Evolutionary conservation across 2,797 vertebrate genomes (phyloP), one percentile per base, ranked within the genome.

Genomic region (Acanthurus lineatus): DNA sequence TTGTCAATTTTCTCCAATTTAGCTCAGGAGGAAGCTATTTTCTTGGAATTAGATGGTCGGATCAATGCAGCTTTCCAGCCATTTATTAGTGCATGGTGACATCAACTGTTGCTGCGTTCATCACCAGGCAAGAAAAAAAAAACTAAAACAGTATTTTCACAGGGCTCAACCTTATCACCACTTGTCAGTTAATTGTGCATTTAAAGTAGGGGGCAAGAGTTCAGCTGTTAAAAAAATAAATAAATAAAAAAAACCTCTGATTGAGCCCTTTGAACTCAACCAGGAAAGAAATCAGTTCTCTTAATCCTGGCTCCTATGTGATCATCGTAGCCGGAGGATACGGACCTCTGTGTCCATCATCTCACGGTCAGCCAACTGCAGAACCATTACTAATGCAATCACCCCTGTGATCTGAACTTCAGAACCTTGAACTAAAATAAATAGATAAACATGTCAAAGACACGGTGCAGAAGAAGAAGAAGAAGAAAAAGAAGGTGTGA

Each of bases 21-120:
- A 91, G 86, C 89, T 93, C 92, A 90, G 86, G 86, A 84, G 48
- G 71, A 93, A 88, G 79, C 74, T 73, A 73, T 91, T 91, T 91
- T 85, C 77, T 77, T 71, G 71, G 82, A 90, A 86, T 91, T 80
- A 86, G 73, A 83, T 64, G 61, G 76, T 59, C 45, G 78, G 75
- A 92, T 90, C 88, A 89, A 84, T 92, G 77, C 76, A 76, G 72
- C 80, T 87, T 86, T 83, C 60, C 64, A 63, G 81, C 15, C 35
- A 73, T 88, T 84, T 82, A 89, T 87, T 85, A 81, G 67, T 58
- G 62, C n/a, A 0, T 19, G 42, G 79, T 84, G 86, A 81, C 85
- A 85, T 90, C 77, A 88, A 74, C 76, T 87, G 68, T 87, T 84
- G 77, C 71, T 76, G 53, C 4, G 11, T 90, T 86, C 51, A 84